Conservation (phyloP, 2,113 vertebrate genomes). For the Tor tambroides region DNA sequence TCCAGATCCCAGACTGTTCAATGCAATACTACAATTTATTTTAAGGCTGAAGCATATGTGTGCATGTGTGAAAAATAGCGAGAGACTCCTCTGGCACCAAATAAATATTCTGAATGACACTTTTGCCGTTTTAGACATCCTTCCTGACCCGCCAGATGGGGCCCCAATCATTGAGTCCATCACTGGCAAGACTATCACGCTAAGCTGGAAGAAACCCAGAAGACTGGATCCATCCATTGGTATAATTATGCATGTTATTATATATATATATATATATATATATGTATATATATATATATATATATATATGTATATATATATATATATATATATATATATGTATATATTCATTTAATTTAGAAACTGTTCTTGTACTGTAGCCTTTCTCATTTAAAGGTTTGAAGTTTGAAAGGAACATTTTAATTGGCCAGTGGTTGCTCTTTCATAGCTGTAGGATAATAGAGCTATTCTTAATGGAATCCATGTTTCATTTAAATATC, state of each 20-base stretch:
- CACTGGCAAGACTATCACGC: slow-evolving; percentile 86
- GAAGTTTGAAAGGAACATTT: not conserved
- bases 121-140: slow-evolving; percentile 81
- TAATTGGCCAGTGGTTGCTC: not conserved
- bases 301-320: too few species aligned
- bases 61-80: not conserved
- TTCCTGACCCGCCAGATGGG: slow-evolving; percentile 92
- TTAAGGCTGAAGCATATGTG: slow-evolving; percentile 2
- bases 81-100: not conserved
- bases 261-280: too few species aligned
- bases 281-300: too few species aligned
- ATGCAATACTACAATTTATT: slow-evolving; percentile 1
- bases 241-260: slow-evolving; percentile 64
- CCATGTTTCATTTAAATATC: not conserved
- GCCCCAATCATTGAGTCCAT: slow-evolving; percentile 83
- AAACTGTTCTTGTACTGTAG: slow-evolving; percentile 6
- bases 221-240: slow-evolving; percentile 93
- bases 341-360: slow-evolving; percentile 1
- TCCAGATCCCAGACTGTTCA: not conserved
- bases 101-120: slow-evolving; percentile 20
- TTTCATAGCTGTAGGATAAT: not conserved
- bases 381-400: not conserved
- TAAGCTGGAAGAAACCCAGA: slow-evolving; percentile 91
- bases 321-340: too few species aligned
- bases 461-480: not conserved